phyloP scores from a whole-genome alignment of 2,888 invertebrate genomes.

The Drosophila colorata region DNA sequence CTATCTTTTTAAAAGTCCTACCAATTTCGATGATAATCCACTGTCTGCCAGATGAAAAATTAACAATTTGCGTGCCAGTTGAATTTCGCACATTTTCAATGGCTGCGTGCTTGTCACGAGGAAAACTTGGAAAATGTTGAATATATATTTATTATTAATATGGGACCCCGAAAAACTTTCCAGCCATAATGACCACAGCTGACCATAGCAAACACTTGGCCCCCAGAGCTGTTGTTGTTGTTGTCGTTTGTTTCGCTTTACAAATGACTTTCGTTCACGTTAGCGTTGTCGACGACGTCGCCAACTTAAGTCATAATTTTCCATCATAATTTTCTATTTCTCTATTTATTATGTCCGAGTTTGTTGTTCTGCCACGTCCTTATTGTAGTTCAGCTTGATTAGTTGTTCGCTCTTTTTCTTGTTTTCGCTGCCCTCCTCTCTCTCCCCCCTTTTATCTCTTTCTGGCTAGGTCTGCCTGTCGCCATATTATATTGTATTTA shows the following conservation, averaged over 20 bases:
- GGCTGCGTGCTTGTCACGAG: constrained; percentile 18
- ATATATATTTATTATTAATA: constrained; percentile 56
- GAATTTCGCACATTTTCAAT: constrained; percentile 37
- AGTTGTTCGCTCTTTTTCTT: constrained; percentile 44
- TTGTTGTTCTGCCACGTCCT: constrained; percentile 38
- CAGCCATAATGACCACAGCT: constrained; percentile 56
- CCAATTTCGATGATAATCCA: constrained; percentile 5
- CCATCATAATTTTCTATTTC: constrained; percentile 70
- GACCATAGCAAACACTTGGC: constrained; percentile 37
- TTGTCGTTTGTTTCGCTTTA: constrained; percentile 33
- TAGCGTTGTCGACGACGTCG: constrained; percentile 48
- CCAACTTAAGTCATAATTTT: constrained; percentile 73
- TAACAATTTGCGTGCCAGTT: constrained; percentile 56
- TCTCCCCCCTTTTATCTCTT: background rate
- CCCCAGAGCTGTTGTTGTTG: constrained; percentile 17
- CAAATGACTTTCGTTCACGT: constrained; percentile 69
- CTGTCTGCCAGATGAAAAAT: constrained; percentile 52
- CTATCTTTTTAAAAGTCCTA: constrained; percentile 1
- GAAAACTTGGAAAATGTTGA: constrained; percentile 20
- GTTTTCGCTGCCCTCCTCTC: background rate
- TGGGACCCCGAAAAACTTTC: constrained; percentile 20
- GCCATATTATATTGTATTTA: constrained; percentile 51
- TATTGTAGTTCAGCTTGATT: constrained; percentile 54
- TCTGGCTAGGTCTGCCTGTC: constrained; percentile 14
- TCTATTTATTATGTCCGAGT: constrained; percentile 63